Evolutionary conservation across 2,888 invertebrate species (phyloP), one percentile per base, ranked within the genome.

Genomic region (Nemapogon koenigi): DNA sequence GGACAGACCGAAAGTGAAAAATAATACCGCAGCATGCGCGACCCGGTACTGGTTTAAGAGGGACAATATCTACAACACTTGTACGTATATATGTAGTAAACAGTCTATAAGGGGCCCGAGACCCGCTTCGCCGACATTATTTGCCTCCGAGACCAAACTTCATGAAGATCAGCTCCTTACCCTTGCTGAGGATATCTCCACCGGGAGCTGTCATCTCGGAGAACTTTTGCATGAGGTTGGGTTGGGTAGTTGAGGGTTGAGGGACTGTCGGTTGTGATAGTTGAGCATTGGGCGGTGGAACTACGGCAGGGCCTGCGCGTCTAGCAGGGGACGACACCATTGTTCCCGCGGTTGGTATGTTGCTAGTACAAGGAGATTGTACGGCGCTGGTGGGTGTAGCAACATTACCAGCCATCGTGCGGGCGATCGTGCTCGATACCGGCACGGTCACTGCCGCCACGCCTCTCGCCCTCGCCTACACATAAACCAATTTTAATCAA

Each of bases 91-190:
- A n/a, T n/a, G n/a, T n/a, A n/a, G n/a, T n/a, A n/a, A n/a, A 3
- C 18, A 7, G 27, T 41, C 13, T 35, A 28, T 35, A 42, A 47
- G 46, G 55, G 53, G 53, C 55, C 43, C 47, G 50, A 47, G 52
- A 60, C 64, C 72, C 69, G 54, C 48, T 43, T 46, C 55, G 55
- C 69, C 65, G 58, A 49, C 66, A 73, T 83, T 85, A 85, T 84
- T 85, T 85, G 59, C 88, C 88, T 58, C 91, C 90, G 53, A 94
- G 84, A 49, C 94, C 94, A 70, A 94, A 94, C 80, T 91, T 91
- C 89, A 94, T 94, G 75, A 94, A 94, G 67, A 94, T 91, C 50
- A 94, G 87, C 81, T 94, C 94, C 79, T 94, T 94, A 58, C 94
- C 94, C 73, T 94, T 94, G 60, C 93, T 92, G 53, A 94, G 83